phyloP scores from a whole-genome alignment of 2,797 vertebrate species.

The Buceros bicornis region DNA sequence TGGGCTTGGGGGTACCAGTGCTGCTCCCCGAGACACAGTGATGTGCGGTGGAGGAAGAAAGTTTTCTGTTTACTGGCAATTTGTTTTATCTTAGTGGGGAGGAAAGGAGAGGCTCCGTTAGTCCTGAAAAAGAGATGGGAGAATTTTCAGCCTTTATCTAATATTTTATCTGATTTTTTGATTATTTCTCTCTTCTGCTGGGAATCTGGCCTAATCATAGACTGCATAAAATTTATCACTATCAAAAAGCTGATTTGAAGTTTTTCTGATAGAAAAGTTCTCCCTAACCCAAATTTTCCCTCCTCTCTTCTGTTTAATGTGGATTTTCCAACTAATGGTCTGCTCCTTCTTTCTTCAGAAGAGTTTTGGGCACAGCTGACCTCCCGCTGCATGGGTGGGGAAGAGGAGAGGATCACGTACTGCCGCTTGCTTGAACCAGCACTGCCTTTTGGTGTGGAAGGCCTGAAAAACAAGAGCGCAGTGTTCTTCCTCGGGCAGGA shows the following conservation, averaged over 20 bases:
- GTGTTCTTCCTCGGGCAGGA: neutral
- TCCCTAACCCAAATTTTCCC: neutral
- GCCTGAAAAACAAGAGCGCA: neutral
- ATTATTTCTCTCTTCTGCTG: neutral
- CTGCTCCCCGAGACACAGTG: neutral
- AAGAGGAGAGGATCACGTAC: neutral
- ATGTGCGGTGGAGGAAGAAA: too few species aligned
- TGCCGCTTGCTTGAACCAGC: neutral
- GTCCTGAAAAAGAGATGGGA: neutral
- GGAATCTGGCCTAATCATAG: neutral
- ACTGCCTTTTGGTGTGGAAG: neutral
- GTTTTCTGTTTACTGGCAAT: neutral
- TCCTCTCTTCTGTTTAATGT: neutral
- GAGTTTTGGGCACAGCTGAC: neutral
- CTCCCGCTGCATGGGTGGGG: fast-evolving
- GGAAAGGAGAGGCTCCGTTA: neutral
- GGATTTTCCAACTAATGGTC: neutral
- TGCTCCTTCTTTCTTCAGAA: neutral
- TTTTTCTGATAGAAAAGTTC: neutral
- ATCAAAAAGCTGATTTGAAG: neutral
- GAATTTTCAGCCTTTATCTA: neutral
- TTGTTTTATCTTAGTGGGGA: neutral
- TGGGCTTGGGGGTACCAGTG: neutral
- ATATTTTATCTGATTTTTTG: neutral
- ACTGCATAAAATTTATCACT: neutral